phyloP scores from a whole-genome alignment of 2,888 invertebrate species.

The Nephrotoma guestfalica region DNA sequence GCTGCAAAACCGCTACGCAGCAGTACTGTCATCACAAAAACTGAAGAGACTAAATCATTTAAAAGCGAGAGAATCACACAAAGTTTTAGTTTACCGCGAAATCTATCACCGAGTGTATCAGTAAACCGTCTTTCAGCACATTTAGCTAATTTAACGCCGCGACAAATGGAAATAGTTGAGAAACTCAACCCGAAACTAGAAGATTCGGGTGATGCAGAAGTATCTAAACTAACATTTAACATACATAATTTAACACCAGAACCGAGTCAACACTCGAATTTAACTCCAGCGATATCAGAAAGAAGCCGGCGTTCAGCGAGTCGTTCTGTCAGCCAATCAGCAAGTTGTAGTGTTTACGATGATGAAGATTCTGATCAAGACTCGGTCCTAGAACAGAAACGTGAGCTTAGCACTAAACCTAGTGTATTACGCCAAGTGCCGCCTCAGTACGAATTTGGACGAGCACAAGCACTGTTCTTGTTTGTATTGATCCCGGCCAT shows the following conservation, averaged over 20 bases:
- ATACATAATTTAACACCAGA: background rate
- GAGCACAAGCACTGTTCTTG: slow-evolving; percentile 20
- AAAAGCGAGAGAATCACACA: background rate
- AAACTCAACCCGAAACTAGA: background rate
- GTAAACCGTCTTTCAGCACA: background rate
- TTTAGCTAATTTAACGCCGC: background rate
- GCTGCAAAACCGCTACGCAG: slow-evolving; percentile 11
- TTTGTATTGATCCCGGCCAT: slow-evolving; percentile 19
- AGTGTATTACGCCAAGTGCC: slow-evolving; percentile 20
- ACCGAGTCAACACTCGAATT: slow-evolving; percentile 8
- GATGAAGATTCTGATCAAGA: slow-evolving; percentile 22
- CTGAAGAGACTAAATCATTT: background rate
- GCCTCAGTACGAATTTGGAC: slow-evolving; percentile 24
- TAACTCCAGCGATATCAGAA: slow-evolving; percentile 15
- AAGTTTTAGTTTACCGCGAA: background rate
- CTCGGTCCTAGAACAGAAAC: slow-evolving; percentile 3
- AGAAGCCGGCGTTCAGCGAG: slow-evolving; percentile 8
- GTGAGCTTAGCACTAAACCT: slow-evolving; percentile 18
- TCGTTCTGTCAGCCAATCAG: slow-evolving; percentile 18
- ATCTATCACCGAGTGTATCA: background rate
- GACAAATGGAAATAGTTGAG: background rate
- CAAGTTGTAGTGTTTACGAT: slow-evolving; percentile 22
- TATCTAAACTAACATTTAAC: background rate
- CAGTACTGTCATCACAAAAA: slow-evolving; percentile 22
- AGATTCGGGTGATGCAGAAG: background rate